phyloP scores from a whole-genome alignment of 1,140 invertebrate genomes.

The Bathynomus jamesi region DNA sequence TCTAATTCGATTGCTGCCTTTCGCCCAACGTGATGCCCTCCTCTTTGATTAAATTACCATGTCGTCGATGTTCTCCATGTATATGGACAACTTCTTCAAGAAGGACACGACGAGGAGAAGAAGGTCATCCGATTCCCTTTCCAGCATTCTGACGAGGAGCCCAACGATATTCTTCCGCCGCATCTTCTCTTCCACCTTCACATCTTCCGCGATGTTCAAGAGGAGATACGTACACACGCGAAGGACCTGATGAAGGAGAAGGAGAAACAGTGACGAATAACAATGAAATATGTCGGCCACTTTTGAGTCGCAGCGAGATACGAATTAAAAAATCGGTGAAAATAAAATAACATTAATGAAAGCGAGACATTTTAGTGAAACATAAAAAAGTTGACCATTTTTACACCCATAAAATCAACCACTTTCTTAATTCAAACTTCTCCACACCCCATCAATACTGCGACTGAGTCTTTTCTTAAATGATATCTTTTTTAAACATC shows the following conservation, averaged over 20 bases:
- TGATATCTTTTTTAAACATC: no score
- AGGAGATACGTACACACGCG: conserved; percentile 73
- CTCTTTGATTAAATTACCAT: conserved; percentile 70
- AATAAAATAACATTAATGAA: no score
- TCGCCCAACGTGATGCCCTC: no score
- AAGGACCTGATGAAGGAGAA: conserved; percentile 35
- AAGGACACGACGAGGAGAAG: conserved; percentile 87
- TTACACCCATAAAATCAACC: no score
- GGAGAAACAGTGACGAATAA: not conserved
- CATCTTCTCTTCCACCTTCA: conserved; percentile 92
- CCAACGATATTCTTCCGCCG: conserved; percentile 83
- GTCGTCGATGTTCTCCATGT: conserved; percentile 85
- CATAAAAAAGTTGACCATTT: no score
- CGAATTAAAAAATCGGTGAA: no score
- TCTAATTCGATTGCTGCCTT: no score
- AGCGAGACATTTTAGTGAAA: no score
- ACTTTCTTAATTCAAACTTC: no score
- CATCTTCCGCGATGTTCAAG: conserved; percentile 90
- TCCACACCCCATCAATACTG: no score
- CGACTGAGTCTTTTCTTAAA: no score
- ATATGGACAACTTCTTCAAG: conserved; percentile 89
- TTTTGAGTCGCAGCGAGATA: not conserved
- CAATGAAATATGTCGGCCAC: not conserved
- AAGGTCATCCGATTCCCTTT: conserved; percentile 77
- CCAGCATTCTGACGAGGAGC: conserved; percentile 78